Base-by-base conservation (phyloP, 2,113 vertebrate genomes). In the Cynopterus brachyotis region DNA sequence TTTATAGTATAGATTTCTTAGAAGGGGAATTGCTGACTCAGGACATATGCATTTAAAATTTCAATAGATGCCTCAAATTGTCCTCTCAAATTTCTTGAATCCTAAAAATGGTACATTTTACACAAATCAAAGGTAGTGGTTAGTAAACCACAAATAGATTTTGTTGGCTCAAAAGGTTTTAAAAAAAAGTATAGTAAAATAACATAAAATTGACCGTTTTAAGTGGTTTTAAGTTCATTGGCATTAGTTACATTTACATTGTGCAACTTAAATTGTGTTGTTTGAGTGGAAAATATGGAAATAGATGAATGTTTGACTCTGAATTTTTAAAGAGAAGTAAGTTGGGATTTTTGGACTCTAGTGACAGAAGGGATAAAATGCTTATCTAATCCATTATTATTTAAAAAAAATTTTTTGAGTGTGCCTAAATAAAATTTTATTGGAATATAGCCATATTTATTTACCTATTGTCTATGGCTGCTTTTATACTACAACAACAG, bases 51-150 rank as follows among this genome's bases (percentile, higher is more conserved):
- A 7, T 20, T 67, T 75, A 75, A 32, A 50, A 60, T 87, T 94
- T 76, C 45, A 24, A 50, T 55, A 26, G 11, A 47, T 72, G 26
- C 22, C 12, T 84, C 45, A 95, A 28, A 57, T 76, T 76, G 17
- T 83, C 32, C 20, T 73, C 57, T 15, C 79, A n/a, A 17, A 42
- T 91, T 91, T 94, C 40, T 80, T 69, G 28, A 92, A 86, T 97
- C 37, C 66, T 92, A 78, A 80, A 85, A 94, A 55, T 81, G n/a
- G n/a, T 70, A 82, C 28, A 72, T 95, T 81, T 89, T 85, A 16
- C 62, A 92, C 12, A 73, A 80, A 79, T 86, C 55, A 42, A 62
- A 64, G 55, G 12, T 40, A 89, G 26, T 57, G 20, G 53, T 35
- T 45, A 72, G 55, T 69, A 93, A 85, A 42, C 15, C 1, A 64